phyloP scores from a whole-genome alignment of 2,888 invertebrate genomes.

The Stenodera caucasica region DNA sequence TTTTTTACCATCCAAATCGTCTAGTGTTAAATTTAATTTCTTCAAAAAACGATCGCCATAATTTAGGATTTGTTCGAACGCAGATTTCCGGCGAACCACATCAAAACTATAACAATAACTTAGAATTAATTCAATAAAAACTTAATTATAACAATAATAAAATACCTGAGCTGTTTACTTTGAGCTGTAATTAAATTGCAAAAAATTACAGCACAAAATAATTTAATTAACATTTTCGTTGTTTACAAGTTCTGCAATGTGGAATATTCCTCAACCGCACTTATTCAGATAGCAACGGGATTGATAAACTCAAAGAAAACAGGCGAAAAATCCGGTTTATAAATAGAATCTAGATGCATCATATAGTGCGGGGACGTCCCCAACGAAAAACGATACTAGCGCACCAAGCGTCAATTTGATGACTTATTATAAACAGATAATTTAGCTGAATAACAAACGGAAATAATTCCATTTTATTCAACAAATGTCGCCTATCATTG shows the following conservation, averaged over 20 bases:
- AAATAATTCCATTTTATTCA: too few species aligned
- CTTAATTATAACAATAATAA: neutral
- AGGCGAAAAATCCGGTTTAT: neutral
- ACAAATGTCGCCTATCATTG: too few species aligned
- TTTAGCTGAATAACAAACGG: too few species aligned
- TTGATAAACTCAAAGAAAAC: neutral
- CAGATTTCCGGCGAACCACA: neutral
- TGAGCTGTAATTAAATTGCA: neutral
- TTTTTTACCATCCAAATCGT: neutral
- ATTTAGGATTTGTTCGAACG: neutral
- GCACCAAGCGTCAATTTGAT: neutral
- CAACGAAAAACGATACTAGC: neutral
- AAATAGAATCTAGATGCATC: neutral
- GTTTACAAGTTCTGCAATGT: too few species aligned
- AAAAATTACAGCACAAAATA: neutral
- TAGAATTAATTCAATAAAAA: neutral
- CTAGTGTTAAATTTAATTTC: neutral
- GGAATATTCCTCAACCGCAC: neutral
- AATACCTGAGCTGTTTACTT: neutral
- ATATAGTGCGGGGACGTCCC: neutral
- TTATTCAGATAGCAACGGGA: too few species aligned
- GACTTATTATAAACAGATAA: too few species aligned
- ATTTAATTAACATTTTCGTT: neutral
- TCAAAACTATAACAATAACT: neutral
- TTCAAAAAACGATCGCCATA: neutral